A percentile compares a stretch with the other conserved stretches of the same genome.
phyloP scores from a whole-genome alignment of 2,888 invertebrate genomes.

The Charanyca ferruginea region DNA sequence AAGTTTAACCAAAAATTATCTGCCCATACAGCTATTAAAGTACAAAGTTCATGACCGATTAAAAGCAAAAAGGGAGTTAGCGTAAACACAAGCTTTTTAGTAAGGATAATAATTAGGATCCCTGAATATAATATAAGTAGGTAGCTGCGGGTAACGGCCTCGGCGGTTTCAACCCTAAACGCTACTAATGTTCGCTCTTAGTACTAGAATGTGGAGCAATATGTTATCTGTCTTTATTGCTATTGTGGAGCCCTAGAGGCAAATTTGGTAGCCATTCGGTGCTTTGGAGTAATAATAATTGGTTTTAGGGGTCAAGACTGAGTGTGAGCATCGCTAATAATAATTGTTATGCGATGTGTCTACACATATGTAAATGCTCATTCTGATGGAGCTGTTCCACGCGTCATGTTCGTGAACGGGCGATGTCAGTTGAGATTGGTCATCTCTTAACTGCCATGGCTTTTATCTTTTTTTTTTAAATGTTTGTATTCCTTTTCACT shows the following conservation, averaged over 20 bases:
- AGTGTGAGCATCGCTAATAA: not conserved
- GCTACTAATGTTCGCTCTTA: conserved; percentile 29
- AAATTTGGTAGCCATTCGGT: conserved; percentile 23
- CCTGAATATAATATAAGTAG: conserved; percentile 41
- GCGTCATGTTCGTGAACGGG: too few relatives aligned
- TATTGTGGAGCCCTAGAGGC: conserved; percentile 25
- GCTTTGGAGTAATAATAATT: conserved; percentile 27
- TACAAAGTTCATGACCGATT: conserved; percentile 19
- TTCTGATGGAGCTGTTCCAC: too few relatives aligned
- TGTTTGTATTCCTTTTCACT: too few relatives aligned
- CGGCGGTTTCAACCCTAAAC: conserved; percentile 31
- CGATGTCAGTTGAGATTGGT: too few relatives aligned
- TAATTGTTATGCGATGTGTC: not conserved
- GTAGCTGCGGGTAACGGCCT: conserved; percentile 12
- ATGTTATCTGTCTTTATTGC: conserved; percentile 47
- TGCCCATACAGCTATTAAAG: conserved; percentile 7
- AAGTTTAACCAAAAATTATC: too few relatives aligned
- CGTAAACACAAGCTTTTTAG: conserved; percentile 27
- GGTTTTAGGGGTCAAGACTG: conserved; percentile 5
- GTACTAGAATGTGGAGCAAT: conserved; percentile 40
- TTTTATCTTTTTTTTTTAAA: too few relatives aligned
- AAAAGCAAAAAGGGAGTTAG: conserved; percentile 10
- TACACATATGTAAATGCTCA: too few relatives aligned
- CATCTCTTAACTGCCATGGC: too few relatives aligned
- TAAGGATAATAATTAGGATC: conserved; percentile 37